Percentiles rank a stretch among this genome's conserved stretches.
These are phyloP conservation scores for Alectura lathami DNA, from an alignment of 2,113 vertebrate species.

Conservation along the genomic window DNA sequence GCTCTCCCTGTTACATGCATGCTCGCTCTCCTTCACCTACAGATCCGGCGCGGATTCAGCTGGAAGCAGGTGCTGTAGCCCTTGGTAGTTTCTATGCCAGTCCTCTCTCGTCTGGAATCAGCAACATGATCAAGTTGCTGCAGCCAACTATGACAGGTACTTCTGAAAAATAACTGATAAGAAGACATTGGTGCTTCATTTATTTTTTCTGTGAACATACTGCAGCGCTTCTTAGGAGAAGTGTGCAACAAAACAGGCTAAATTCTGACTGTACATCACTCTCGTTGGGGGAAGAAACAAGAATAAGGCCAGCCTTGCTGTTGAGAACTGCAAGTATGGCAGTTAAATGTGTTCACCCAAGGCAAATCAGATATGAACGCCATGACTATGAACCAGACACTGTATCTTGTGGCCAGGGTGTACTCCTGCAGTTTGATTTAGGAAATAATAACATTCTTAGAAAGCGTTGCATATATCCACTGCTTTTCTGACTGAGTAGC, in stretches of 20 bases:
- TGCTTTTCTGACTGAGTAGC: background rate
- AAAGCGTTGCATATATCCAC: background rate
- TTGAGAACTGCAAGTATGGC: background rate
- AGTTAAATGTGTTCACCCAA: background rate
- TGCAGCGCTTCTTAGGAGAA: background rate
- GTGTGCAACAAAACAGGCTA: background rate
- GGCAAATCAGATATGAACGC: background rate
- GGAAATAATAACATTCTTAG: accelerated
- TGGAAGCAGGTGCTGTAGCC: conserved; percentile 88
- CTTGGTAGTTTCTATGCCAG: conserved; percentile 87
- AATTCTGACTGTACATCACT: background rate
- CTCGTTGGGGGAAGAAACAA: background rate
- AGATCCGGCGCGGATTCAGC: conserved; percentile 80
- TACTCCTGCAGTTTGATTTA: background rate
- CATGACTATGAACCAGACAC: background rate
- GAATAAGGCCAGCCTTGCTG: background rate
- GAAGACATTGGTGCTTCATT: background rate
- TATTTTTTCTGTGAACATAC: background rate
- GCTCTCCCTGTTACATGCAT: background rate
- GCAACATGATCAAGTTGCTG: conserved; percentile 85
- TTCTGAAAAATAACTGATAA: background rate
- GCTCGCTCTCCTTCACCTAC: background rate
- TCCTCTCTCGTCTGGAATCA: conserved; percentile 85
- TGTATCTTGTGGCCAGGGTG: background rate
- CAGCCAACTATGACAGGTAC: conserved; percentile 89